These are phyloP conservation scores for Bicyclus anynana DNA, from an alignment of 1,140 invertebrate genomes.

Conservation along the genomic window DNA sequence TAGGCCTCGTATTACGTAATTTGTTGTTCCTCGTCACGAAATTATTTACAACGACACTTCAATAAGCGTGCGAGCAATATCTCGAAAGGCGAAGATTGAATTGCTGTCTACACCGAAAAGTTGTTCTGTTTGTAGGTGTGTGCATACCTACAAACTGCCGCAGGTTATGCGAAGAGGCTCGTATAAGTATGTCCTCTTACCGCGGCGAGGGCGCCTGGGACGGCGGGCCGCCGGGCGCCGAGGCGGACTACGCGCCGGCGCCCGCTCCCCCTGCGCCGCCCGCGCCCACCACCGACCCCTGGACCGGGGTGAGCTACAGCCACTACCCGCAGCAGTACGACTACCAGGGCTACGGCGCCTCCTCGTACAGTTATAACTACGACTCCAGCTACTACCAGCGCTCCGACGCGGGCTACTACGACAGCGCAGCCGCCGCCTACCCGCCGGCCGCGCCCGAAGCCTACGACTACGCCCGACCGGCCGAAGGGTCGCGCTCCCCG, in stretches of 20 bases:
- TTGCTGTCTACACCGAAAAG: slow-evolving; percentile 77
- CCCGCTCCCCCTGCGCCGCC: slow-evolving; percentile 42
- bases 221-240: slow-evolving; percentile 69
- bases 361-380: slow-evolving; percentile 58
- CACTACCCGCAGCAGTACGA: slow-evolving; percentile 60
- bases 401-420: slow-evolving; percentile 47
- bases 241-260: slow-evolving; percentile 60
- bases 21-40: slow-evolving; percentile 65
- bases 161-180: slow-evolving; percentile 73
- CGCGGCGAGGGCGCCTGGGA: slow-evolving; percentile 67
- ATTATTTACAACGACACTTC: slow-evolving; percentile 52
- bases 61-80: slow-evolving; percentile 49
- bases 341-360: slow-evolving; percentile 51
- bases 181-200: slow-evolving; percentile 72
- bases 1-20: slow-evolving; percentile 70
- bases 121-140: slow-evolving; percentile 78
- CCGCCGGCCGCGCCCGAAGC: slow-evolving; percentile 27
- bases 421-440: slow-evolving; percentile 39
- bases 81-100: slow-evolving; percentile 54
- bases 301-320: slow-evolving; percentile 70
- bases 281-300: slow-evolving; percentile 68
- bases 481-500: slow-evolving; percentile 35
- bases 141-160: slow-evolving; percentile 76
- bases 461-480: slow-evolving; percentile 37
- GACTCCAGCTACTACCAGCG: slow-evolving; percentile 57